Evolutionary conservation across 1,140 invertebrate species (phyloP).

Genomic region (Heterodera carotae): DNA sequence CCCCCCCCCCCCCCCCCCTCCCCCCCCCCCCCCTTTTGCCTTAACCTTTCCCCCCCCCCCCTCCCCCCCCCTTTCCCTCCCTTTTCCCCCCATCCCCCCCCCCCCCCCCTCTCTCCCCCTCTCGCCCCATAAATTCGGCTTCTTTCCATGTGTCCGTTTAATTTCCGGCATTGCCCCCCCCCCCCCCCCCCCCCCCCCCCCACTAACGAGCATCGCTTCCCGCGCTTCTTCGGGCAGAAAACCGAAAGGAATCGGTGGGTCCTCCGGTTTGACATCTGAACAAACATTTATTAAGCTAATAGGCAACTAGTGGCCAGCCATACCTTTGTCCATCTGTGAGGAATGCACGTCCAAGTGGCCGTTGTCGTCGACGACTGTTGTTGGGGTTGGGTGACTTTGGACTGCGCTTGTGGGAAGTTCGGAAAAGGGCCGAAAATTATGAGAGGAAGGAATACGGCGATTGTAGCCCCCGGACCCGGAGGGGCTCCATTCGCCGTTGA

Average conservation of each 20-base stretch:
- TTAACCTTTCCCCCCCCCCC: too few species aligned
- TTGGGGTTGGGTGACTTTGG: background rate
- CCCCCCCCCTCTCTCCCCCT: too few species aligned
- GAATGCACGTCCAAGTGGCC: background rate
- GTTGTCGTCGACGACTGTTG: too few species aligned
- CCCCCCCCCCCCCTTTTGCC: too few species aligned
- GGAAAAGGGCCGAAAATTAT: background rate
- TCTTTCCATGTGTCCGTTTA: too few species aligned
- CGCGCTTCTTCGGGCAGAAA: constrained; percentile 38
- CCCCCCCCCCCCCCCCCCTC: too few species aligned
- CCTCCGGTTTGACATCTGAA: constrained; percentile 24
- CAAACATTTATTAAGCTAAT: background rate
- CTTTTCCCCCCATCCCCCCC: too few species aligned
- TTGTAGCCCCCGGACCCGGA: background rate
- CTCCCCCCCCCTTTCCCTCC: too few species aligned
- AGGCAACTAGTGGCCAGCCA: too few species aligned
- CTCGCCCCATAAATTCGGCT: too few species aligned
- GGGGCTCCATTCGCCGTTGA: background rate
- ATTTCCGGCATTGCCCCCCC: too few species aligned
- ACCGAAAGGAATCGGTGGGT: constrained; percentile 30
- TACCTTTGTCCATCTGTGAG: background rate
- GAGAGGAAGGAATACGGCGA: background rate
- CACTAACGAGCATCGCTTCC: constrained; percentile 31
- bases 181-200: background rate
- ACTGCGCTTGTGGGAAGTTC: background rate